These are phyloP conservation scores for Passer montanus DNA, from an alignment of 2,113 vertebrate species.

Conservation along the genomic window DNA sequence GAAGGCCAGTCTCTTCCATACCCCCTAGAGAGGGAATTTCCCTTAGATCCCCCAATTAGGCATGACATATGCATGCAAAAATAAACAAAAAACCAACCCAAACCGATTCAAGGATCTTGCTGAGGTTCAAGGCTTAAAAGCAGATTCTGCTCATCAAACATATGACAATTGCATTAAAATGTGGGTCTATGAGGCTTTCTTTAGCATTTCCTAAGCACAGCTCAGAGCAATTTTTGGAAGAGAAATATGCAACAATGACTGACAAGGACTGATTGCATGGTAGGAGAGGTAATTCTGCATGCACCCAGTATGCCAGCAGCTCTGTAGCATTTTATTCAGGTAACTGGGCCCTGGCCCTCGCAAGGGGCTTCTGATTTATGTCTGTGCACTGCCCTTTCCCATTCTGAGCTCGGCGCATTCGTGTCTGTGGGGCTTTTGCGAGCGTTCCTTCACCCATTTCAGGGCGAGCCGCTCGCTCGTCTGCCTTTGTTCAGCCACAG, in stretches of 20 bases:
- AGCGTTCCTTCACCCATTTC: background rate
- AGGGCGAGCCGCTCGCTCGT: background rate
- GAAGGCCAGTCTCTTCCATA: background rate
- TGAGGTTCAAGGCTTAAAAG: background rate
- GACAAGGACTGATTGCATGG: background rate
- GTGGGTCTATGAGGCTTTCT: background rate
- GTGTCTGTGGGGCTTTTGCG: background rate
- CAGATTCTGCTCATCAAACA: background rate
- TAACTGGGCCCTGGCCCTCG: background rate
- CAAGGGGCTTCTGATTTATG: background rate
- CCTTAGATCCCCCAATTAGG: slow-evolving; percentile 5
- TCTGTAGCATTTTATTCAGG: background rate
- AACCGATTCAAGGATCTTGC: background rate
- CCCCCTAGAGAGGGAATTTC: background rate
- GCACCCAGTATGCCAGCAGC: background rate
- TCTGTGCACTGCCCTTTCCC: background rate
- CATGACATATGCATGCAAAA: background rate
- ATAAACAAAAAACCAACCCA: background rate
- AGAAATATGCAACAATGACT: background rate
- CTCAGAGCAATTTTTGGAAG: background rate
- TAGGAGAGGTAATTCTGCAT: background rate
- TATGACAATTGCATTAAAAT: background rate
- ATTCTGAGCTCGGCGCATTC: background rate
- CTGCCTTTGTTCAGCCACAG: background rate
- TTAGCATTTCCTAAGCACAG: background rate